Percentiles rank a stretch among this genome's conserved stretches.
These are phyloP conservation scores for Apostichopus californicus DNA, from an alignment of 35 echinoderm and acorn worm genomes.

Conservation along the genomic window DNA sequence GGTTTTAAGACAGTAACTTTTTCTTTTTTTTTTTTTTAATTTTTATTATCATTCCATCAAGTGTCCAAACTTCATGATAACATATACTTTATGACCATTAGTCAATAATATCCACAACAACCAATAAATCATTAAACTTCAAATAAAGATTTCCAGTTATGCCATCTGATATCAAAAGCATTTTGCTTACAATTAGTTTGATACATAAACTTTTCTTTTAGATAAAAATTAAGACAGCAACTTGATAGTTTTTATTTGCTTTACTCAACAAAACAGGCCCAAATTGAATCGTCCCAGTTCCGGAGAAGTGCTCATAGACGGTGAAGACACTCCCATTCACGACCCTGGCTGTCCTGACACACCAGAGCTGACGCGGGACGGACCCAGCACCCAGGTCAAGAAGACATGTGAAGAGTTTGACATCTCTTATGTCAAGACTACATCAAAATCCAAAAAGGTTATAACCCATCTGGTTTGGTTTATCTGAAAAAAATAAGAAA, in stretches of 20 bases:
- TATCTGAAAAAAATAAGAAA: too few relatives aligned
- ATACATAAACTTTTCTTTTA: too few relatives aligned
- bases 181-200: too few relatives aligned
- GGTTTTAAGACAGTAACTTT: too few relatives aligned
- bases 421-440: slow-evolving; percentile 51
- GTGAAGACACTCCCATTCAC: not conserved
- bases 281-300: slow-evolving; percentile 9
- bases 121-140: too few relatives aligned
- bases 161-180: too few relatives aligned
- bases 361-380: slow-evolving; percentile 25
- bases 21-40: too few relatives aligned
- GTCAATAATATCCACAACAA: too few relatives aligned
- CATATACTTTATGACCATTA: too few relatives aligned
- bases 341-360: slow-evolving; percentile 34
- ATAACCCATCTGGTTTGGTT: not conserved
- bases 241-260: not conserved
- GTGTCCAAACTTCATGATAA: too few relatives aligned
- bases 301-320: slow-evolving; percentile 13
- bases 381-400: slow-evolving; percentile 38
- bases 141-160: too few relatives aligned
- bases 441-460: slow-evolving; percentile 46
- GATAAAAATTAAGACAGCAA: not conserved
- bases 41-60: too few relatives aligned
- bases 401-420: slow-evolving; percentile 62
- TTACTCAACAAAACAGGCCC: slow-evolving; percentile 15